Base-by-base conservation (phyloP, 2,888 invertebrate species). In the Petrolisthes manimaculis region DNA sequence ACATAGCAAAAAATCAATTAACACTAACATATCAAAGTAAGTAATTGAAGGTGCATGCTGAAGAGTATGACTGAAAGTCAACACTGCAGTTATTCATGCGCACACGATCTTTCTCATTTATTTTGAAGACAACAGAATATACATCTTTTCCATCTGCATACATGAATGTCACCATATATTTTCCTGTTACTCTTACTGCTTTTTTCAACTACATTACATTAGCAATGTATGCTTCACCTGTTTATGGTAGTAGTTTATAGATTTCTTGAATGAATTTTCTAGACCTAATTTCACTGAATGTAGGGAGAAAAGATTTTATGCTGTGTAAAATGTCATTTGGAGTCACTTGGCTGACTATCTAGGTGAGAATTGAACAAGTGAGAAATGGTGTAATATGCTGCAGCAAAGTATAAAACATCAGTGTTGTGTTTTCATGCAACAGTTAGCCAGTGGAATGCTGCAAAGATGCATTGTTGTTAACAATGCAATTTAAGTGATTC, bases 401-500 rank as follows among this genome's bases (percentile, higher is more conserved):
- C 21, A 8, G 21, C 71, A 71, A 71, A 61, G 18, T 18, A 71
- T 71, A 71, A 8, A 71, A 37, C 37, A 37, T 37, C 37, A 37
- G 37, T 37, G 37, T 37, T 37, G 37, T 37, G 37, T 37, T 37
- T 37, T 37, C 37, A 37, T 37, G 0, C 37, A 37, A 37, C 37
- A 37, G 37, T 2, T 37, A 37, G 37, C 37, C 37, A 37, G 37
- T 37, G 37, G 37, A 37, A 37, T 37, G 37, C 37, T 37, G 37
- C 37, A 37, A 37, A 37, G 37, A 37, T 37, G 37, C 37, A 37
- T 37, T 37, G 37, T 37, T 37, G 14, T 8, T 18, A 84, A 37
- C 84, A 61, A 53, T 80, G 61, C 84, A 71, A 80, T 53, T 61
- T 55, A 56, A 81, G 67, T n/a, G 77, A 77, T 86, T 86, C 82